phyloP scores from a whole-genome alignment of 2,113 vertebrate genomes.

The Gymnorhina tibicen region DNA sequence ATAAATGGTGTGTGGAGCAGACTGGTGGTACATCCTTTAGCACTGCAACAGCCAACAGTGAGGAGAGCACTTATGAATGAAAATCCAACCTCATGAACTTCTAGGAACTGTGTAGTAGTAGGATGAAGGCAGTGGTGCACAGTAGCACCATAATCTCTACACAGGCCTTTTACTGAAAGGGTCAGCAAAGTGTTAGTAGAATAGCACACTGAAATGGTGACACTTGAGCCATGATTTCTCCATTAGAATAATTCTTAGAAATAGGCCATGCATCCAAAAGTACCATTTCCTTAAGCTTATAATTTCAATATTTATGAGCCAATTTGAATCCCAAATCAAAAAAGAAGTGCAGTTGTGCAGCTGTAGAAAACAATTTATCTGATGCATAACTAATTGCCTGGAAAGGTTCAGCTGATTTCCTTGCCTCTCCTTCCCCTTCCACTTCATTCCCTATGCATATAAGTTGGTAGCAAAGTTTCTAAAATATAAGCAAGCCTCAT shows the following conservation, averaged over 20 bases:
- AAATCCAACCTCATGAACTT: background rate
- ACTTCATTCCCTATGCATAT: background rate
- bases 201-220: background rate
- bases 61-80: background rate
- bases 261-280: conserved; percentile 41
- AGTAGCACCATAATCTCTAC: background rate
- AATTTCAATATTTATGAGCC: conserved; percentile 70
- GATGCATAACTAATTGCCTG: conserved; percentile 58
- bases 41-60: background rate
- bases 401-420: conserved; percentile 48
- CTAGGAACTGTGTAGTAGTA: background rate
- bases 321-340: conserved; percentile 69
- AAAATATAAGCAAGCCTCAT: background rate
- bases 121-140: background rate
- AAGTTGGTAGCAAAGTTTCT: background rate
- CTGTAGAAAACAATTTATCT: conserved; percentile 63
- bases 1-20: background rate
- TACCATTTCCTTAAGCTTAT: conserved; percentile 50
- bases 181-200: background rate
- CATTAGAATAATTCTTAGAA: conserved; percentile 48
- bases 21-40: background rate
- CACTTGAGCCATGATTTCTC: background rate
- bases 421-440: background rate
- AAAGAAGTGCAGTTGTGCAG: conserved; percentile 16
- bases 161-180: background rate